Base-by-base conservation (phyloP, 2,113 vertebrate genomes). In the Heterotilapia buettikoferi region DNA sequence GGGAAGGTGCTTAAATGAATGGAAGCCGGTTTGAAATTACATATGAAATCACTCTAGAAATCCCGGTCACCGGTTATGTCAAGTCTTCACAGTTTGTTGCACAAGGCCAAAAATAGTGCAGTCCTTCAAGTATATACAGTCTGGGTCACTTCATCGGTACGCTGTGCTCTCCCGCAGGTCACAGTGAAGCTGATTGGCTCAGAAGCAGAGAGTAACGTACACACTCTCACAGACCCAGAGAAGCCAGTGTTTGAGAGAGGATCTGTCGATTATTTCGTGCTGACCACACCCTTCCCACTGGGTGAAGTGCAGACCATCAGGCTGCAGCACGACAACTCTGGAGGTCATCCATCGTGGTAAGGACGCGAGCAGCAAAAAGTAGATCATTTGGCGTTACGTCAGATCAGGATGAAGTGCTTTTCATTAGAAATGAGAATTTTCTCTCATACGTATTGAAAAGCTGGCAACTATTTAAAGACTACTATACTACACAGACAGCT, bases 291-390 rank as follows among this genome's bases (percentile, higher is more conserved):
- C 7, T 96, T 94, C 90, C 92, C 96, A 9, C 93, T 98, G 7
- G 97, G 97, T 3, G 95, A 97, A 6, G 86, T 97, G 19, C 95
- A 93, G 43, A 95, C 92, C 90, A 82, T 98, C 19, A 89, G 94
- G 5, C 93, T 98, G 79, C 97, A 96, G 95, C 97, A 98, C 3
- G 95, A 98, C 92, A 96, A 97, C 89, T 94, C 96, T 1, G 97
- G 97, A 1, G 47, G 90, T 24, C 93, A 86, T 24, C 97, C 97
- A 66, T 95, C 96, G 53, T 98, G 98, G 97, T 98, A 89, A 33
- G 26, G 16, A 78, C 10, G 5, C n/a, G 45, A 78, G 43, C 16
- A 52, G 26, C 45, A 29, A 31, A 56, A 21, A 16, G 56, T 14
- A 19, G 50, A n/a, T 36, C 6, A 12, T 63, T 40, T 81, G 26